These are phyloP conservation scores for Melanotaenia pygmaea DNA, from an alignment of 2,797 vertebrate species.

Conservation along the genomic window DNA sequence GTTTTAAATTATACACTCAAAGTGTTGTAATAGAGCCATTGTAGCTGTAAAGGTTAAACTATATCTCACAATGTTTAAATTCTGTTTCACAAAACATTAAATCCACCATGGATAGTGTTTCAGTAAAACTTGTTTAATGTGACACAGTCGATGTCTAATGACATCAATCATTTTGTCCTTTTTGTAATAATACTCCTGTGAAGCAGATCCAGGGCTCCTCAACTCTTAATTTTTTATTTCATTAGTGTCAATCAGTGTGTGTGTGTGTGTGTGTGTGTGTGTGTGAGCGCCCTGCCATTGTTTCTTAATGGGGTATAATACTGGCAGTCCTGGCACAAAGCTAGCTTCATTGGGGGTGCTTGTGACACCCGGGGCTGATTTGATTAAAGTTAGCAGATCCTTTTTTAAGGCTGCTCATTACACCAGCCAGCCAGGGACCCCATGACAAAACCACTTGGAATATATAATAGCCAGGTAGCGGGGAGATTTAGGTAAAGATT, in stretches of 20 bases:
- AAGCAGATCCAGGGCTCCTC: conserved; percentile 36
- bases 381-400: conserved; percentile 73
- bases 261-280: conserved; percentile 28
- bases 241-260: conserved; percentile 55
- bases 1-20: not conserved
- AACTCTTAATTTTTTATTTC: conserved; percentile 56
- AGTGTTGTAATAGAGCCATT: not conserved
- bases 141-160: conserved; percentile 40
- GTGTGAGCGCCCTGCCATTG: conserved; percentile 26
- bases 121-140: conserved; percentile 27
- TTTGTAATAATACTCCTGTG: conserved; percentile 37
- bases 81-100: not conserved
- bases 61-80: not conserved
- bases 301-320: conserved; percentile 69
- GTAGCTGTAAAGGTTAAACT: not conserved
- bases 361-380: conserved; percentile 63
- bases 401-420: conserved; percentile 70
- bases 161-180: conserved; percentile 52
- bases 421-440: conserved; percentile 44
- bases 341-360: conserved; percentile 57
- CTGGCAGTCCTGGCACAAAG: conserved; percentile 62
- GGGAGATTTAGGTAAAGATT: conserved; percentile 54
- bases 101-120: not conserved
- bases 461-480: conserved; percentile 60
- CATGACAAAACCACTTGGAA: conserved; percentile 64